phyloP scores from a whole-genome alignment of 2,888 invertebrate genomes.

The Zygaena filipendulae region DNA sequence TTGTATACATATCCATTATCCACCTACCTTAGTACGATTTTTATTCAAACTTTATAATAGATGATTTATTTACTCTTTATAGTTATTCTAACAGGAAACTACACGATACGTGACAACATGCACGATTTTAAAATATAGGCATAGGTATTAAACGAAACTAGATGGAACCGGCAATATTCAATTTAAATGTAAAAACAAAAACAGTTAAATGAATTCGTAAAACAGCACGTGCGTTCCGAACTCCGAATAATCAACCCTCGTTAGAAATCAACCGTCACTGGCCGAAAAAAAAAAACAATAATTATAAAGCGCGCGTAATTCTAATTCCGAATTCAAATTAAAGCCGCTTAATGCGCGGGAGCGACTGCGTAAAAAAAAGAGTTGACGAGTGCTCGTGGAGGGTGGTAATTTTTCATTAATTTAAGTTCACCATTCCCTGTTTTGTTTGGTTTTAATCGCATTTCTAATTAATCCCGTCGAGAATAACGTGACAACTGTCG shows the following conservation, averaged over 20 bases:
- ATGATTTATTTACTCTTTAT: no score
- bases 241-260: slow-evolving; percentile 40
- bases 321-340: slow-evolving; percentile 70
- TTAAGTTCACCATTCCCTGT: slow-evolving; percentile 70
- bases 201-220: slow-evolving; percentile 16
- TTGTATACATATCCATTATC: no score
- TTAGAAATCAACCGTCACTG: slow-evolving; percentile 58
- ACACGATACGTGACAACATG: no score
- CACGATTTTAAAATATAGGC: no score
- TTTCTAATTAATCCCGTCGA: slow-evolving; percentile 70
- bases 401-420: slow-evolving; percentile 71
- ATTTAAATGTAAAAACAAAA: no score
- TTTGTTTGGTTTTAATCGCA: slow-evolving; percentile 70
- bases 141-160: no score
- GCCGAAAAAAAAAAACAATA: slow-evolving; percentile 58
- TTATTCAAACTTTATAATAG: no score
- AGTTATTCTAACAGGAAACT: no score
- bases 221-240: slow-evolving; percentile 18
- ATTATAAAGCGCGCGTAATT: slow-evolving; percentile 69
- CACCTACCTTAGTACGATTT: no score
- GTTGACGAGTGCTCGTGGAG: slow-evolving; percentile 66
- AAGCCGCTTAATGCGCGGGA: slow-evolving; percentile 70
- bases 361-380: slow-evolving; percentile 67
- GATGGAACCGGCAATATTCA: no score
- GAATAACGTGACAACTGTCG: slow-evolving; percentile 70